Base-by-base conservation (phyloP, 2,888 invertebrate genomes). In the Napeogenes sylphis region DNA sequence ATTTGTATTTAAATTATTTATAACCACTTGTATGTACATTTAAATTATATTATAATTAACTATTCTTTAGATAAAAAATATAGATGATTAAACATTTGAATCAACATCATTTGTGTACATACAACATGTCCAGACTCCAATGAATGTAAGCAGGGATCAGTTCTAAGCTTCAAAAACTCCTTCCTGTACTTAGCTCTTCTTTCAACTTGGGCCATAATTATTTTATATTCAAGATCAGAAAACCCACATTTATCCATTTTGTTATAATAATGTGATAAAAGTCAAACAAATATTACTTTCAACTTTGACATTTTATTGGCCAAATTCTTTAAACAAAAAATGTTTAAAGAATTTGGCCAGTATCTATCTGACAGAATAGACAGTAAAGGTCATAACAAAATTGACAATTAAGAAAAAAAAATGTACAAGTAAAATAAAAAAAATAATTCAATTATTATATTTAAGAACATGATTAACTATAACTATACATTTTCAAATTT, bases 81-180 rank as follows among this genome's bases (percentile, higher is more conserved):
- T 4, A 35, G 35, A 35, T 5, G 4, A 35, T 35, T 35, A 35
- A 35, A 35, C 35, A 35, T 35, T 35, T 35, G 6, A 47, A 5
- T 4, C 47, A 14, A 14, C 21, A 21, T 21, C 58, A 45, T 30
- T 32, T 53, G 10, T 47, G 51, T 63, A 92, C 94, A 91, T 91
- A 95, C 95, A 76, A 95, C 87, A 80, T 90, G 83, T n/a, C 95
- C 95, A 58, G 93, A 92, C 78, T 93, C 92, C 13, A 81, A 79
- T 5, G 92, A 91, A 85, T 94, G 93, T 64, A 91, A 85, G 76
- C 92, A 92, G 4, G 97, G 97, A 82, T 96, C 94, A 4, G 92
- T 89, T 33, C 89, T 81, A 67, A 92, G 87, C 78, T 93, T 95
- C 59, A 94, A 82, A 81, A 93, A 97, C 75, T 95, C 92, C 45